These are phyloP conservation scores for Chrysogorgia sp. DNA, from an alignment of 92 coral and sea anemone genomes.

Conservation along the genomic window DNA sequence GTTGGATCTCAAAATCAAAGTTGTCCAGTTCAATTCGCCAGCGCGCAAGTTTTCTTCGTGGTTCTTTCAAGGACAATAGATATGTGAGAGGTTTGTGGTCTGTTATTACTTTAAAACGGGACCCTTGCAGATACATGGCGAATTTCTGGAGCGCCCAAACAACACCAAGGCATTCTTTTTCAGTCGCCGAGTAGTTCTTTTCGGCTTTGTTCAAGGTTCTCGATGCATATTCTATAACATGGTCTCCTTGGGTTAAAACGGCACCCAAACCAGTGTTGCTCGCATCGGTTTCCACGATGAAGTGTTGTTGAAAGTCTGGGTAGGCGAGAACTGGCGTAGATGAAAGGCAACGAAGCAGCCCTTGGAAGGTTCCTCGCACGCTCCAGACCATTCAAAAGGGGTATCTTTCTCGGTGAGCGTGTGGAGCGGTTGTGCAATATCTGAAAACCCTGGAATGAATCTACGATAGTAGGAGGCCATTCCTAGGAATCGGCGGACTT, in stretches of 20 bases:
- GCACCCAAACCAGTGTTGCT: too few species aligned
- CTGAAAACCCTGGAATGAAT: too few species aligned
- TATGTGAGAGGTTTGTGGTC: slow-evolving; percentile 1
- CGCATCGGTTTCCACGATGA: too few species aligned
- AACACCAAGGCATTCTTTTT: neutral
- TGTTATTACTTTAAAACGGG: neutral
- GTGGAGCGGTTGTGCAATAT: too few species aligned
- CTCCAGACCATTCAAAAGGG: too few species aligned
- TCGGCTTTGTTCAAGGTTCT: neutral
- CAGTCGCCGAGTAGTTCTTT: neutral
- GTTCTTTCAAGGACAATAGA: neutral
- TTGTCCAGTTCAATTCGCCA: slow-evolving; percentile 27
- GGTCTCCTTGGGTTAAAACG: neutral
- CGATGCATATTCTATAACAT: neutral
- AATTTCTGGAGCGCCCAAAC: neutral
- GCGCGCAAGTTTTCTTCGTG: slow-evolving; percentile 34
- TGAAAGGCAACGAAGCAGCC: too few species aligned
- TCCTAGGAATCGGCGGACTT: too few species aligned
- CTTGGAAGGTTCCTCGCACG: too few species aligned
- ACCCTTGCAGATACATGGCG: neutral
- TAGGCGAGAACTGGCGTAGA: too few species aligned
- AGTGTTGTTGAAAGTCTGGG: too few species aligned
- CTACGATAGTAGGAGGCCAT: too few species aligned
- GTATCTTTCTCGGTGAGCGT: too few species aligned
- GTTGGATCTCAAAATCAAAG: slow-evolving; percentile 36